A percentile compares a stretch with the other conserved stretches of the same genome.
phyloP scores from a whole-genome alignment of 1,140 invertebrate genomes.

The Bombus breviceps region DNA sequence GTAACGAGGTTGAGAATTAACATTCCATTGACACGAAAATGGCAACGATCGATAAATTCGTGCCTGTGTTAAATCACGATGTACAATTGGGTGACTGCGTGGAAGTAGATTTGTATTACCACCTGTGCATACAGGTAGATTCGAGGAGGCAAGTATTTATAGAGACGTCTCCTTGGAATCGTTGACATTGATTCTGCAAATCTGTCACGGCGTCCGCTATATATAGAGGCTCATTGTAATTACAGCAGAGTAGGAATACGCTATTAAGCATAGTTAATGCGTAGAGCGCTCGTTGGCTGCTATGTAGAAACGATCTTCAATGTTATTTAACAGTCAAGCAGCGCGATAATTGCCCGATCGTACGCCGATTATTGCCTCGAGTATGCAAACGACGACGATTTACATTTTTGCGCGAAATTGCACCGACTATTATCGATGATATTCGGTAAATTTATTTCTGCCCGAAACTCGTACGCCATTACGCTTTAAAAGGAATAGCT shows the following conservation, averaged over 20 bases:
- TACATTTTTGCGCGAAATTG: neutral
- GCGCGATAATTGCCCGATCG: slow-evolving; percentile 27
- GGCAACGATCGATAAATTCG: neutral
- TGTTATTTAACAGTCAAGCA: neutral
- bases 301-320: neutral
- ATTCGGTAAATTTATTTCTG: neutral
- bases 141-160: slow-evolving; percentile 42
- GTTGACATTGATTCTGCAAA: slow-evolving; percentile 65
- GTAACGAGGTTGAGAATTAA: neutral
- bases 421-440: neutral
- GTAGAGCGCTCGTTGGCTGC: neutral
- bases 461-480: neutral
- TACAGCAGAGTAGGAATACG: slow-evolving; percentile 35
- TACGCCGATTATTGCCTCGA: neutral
- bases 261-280: slow-evolving; percentile 51
- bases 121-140: neutral
- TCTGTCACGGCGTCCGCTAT: slow-evolving; percentile 50
- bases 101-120: neutral
- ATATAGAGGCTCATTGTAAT: slow-evolving; percentile 61
- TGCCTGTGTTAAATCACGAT: too few species aligned
- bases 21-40: neutral
- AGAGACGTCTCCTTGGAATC: slow-evolving; percentile 54
- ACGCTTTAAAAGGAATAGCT: neutral
- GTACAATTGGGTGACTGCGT: neutral
- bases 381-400: slow-evolving; percentile 3